phyloP scores from a whole-genome alignment of 2,888 invertebrate genomes.

The Alcis repandata region DNA sequence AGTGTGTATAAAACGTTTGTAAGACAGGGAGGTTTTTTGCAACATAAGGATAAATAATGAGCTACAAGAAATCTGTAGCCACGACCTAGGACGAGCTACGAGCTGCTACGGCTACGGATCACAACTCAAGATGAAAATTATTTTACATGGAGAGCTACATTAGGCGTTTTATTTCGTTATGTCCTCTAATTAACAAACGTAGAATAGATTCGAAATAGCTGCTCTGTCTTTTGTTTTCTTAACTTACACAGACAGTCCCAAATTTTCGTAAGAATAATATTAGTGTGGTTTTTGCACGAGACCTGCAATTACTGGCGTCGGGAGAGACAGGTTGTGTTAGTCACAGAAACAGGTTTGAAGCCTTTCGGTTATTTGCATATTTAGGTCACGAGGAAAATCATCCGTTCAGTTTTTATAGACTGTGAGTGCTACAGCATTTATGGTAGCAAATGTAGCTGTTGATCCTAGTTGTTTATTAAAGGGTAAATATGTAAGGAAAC shows the following conservation, averaged over 20 bases:
- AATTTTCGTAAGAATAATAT: too few relatives aligned
- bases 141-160: neutral
- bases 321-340: neutral
- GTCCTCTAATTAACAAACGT: too few relatives aligned
- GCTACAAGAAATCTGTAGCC: constrained; percentile 6
- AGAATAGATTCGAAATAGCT: too few relatives aligned
- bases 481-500: too few relatives aligned
- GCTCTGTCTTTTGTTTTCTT: too few relatives aligned
- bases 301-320: neutral
- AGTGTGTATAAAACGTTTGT: too few relatives aligned
- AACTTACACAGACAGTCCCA: too few relatives aligned
- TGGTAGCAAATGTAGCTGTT: too few relatives aligned
- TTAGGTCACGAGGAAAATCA: neutral
- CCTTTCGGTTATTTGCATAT: constrained; percentile 2
- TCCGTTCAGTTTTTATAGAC: neutral
- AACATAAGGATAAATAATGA: neutral
- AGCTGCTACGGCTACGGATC: neutral
- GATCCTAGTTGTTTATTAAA: too few relatives aligned
- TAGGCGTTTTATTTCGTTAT: too few relatives aligned
- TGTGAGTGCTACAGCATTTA: too few relatives aligned
- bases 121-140: neutral
- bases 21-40: neutral
- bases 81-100: neutral
- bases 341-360: neutral
- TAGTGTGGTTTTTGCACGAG: neutral